Percentiles rank a stretch among this genome's conserved stretches.
These are phyloP conservation scores for Acleris laterana DNA, from an alignment of 2,888 invertebrate species.

Conservation along the genomic window DNA sequence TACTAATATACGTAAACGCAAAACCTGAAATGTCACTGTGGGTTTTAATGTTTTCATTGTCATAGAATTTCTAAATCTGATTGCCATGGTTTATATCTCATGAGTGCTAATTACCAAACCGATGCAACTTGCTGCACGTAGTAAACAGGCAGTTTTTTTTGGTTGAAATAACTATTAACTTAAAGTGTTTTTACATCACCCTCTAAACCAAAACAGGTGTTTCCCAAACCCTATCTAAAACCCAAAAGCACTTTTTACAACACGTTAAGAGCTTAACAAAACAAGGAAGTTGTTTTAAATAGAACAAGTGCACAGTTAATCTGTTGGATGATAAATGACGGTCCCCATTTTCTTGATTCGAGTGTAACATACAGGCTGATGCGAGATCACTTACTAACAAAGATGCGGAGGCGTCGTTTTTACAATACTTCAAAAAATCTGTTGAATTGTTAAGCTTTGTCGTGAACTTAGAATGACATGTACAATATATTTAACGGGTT, in stretches of 20 bases:
- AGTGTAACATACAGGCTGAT: slow-evolving; percentile 53
- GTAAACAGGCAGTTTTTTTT: neutral
- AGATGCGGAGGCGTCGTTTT: too few relatives aligned
- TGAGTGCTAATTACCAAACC: too few relatives aligned
- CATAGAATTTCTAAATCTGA: too few relatives aligned
- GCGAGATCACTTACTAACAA: neutral
- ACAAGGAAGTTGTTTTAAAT: slow-evolving; percentile 57
- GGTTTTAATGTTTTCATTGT: too few relatives aligned
- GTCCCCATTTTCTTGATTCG: slow-evolving; percentile 61
- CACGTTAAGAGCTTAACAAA: slow-evolving; percentile 39
- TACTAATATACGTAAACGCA: too few relatives aligned
- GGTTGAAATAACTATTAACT: neutral
- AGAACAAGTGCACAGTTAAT: slow-evolving; percentile 73
- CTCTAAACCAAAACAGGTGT: slow-evolving; percentile 35
- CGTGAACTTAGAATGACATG: too few relatives aligned
- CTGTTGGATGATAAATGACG: slow-evolving; percentile 71
- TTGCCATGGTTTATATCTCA: too few relatives aligned
- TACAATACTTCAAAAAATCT: too few relatives aligned
- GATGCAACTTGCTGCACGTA: too few relatives aligned
- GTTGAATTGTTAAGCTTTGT: too few relatives aligned
- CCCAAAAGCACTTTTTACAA: slow-evolving; percentile 19
- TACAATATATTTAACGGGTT: too few relatives aligned
- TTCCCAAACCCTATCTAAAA: slow-evolving; percentile 15
- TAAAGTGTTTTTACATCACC: slow-evolving; percentile 5
- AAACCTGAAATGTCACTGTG: too few relatives aligned